Evolutionary conservation across 2,888 invertebrate species (phyloP).

Genomic region (Clusia tigrina): DNA sequence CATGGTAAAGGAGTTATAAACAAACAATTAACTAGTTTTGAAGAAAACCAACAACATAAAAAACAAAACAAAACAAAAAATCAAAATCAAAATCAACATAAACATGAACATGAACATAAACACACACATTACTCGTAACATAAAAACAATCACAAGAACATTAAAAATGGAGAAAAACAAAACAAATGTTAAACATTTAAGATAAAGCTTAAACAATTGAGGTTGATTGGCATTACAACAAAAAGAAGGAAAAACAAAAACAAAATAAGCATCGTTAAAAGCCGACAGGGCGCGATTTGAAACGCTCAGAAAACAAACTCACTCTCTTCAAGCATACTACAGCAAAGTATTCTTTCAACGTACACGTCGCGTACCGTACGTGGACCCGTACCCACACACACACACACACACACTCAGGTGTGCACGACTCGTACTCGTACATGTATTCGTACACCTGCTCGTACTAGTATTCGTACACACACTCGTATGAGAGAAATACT

Average conservation of each 20-base stretch:
- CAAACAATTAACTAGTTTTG: too few species aligned
- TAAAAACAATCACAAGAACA: slow-evolving; percentile 35
- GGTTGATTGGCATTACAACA: slow-evolving; percentile 62
- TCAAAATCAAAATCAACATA: slow-evolving; percentile 40
- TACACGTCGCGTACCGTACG: not conserved
- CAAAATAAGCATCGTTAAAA: slow-evolving; percentile 25
- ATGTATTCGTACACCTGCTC: too few species aligned
- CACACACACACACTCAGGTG: not conserved
- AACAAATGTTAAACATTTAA: too few species aligned
- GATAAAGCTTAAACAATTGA: slow-evolving; percentile 47
- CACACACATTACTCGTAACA: slow-evolving; percentile 19
- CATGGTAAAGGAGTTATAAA: slow-evolving; percentile 58
- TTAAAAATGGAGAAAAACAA: slow-evolving; percentile 44
- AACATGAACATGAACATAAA: slow-evolving; percentile 16
- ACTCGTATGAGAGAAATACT: too few species aligned
- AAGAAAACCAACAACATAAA: slow-evolving; percentile 32
- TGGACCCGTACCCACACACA: not conserved
- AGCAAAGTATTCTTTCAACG: not conserved
- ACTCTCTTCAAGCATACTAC: not conserved
- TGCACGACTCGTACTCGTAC: too few species aligned
- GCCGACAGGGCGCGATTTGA: slow-evolving; percentile 61
- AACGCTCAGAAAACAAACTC: slow-evolving; percentile 9
- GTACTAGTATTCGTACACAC: too few species aligned
- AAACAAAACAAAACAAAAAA: slow-evolving; percentile 33
- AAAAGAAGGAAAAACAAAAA: slow-evolving; percentile 23